Conservation (phyloP, 2,113 vertebrate species). For the Oncorhynchus masou region DNA sequence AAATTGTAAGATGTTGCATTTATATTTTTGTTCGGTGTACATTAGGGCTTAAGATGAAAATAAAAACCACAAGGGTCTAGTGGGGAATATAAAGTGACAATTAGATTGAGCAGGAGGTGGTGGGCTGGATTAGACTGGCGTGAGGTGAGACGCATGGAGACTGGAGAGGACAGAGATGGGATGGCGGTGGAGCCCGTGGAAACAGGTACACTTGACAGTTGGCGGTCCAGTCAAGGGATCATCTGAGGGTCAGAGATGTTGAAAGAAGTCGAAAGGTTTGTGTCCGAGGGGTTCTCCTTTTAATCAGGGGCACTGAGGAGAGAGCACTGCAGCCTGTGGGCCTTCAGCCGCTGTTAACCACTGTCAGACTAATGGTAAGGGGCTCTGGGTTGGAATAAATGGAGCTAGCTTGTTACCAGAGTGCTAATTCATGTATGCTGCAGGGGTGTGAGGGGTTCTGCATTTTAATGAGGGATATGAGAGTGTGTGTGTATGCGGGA, state of each 20-base stretch:
- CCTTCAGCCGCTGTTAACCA: constrained; percentile 63
- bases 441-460: constrained; percentile 59
- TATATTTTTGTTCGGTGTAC: constrained; percentile 10
- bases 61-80: constrained; percentile 1
- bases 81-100: constrained; percentile 59
- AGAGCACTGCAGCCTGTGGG: constrained; percentile 59
- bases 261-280: constrained; percentile 68
- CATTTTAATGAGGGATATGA: constrained; percentile 65
- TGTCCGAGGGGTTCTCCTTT: constrained; percentile 69
- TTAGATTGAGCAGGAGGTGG: constrained; percentile 52
- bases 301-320: constrained; percentile 75
- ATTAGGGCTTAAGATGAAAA: constrained; percentile 41
- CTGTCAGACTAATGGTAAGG: constrained; percentile 77
- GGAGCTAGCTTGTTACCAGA: constrained; percentile 72
- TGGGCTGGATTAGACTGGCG: constrained; percentile 10
- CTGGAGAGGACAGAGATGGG: constrained; percentile 23
- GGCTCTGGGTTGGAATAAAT: constrained; percentile 72
- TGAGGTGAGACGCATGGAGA: constrained; percentile 41
- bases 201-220: constrained; percentile 73
- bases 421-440: constrained; percentile 74
- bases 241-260: constrained; percentile 62
- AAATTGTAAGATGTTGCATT: no score
- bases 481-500: not conserved
- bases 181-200: constrained; percentile 49
- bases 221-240: constrained; percentile 56